Evolutionary conservation across 1,140 invertebrate species (phyloP).

Genomic region (Reticulitermes speratus): DNA sequence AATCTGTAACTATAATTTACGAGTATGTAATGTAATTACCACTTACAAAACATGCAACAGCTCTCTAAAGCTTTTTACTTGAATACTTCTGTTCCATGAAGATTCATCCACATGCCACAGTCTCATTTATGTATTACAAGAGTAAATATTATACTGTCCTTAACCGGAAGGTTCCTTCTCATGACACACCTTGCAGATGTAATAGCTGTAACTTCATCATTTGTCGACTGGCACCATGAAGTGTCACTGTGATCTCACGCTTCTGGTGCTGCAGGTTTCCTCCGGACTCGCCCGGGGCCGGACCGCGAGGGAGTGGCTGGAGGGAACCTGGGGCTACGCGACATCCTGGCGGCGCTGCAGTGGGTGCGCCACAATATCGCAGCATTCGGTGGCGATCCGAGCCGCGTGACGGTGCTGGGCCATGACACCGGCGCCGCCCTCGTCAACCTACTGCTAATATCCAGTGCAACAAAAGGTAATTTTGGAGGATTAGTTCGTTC

Average conservation of each 20-base stretch:
- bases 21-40: too few relatives aligned
- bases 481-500: slow-evolving; percentile 35
- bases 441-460: slow-evolving; percentile 78
- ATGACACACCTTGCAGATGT: too few relatives aligned
- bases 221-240: background rate
- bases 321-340: slow-evolving; percentile 70
- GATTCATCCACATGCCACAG: too few relatives aligned
- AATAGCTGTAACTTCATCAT: too few relatives aligned
- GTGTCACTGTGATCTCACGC: background rate
- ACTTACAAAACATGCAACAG: too few relatives aligned
- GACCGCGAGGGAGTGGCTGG: slow-evolving; percentile 53
- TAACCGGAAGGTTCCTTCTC: too few relatives aligned
- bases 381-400: slow-evolving; percentile 77
- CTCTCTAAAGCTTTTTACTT: too few relatives aligned
- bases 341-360: slow-evolving; percentile 69
- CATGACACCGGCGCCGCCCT: slow-evolving; percentile 83
- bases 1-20: too few relatives aligned
- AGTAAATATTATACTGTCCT: too few relatives aligned
- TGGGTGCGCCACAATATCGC: slow-evolving; percentile 78
- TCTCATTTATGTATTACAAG: too few relatives aligned
- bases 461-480: slow-evolving; percentile 68
- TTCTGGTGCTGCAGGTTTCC: slow-evolving; percentile 58
- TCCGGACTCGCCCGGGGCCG: slow-evolving; percentile 59
- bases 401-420: slow-evolving; percentile 79
- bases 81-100: too few relatives aligned